phyloP scores from a whole-genome alignment of 2,888 invertebrate species.

The Euplexia lucipara region DNA sequence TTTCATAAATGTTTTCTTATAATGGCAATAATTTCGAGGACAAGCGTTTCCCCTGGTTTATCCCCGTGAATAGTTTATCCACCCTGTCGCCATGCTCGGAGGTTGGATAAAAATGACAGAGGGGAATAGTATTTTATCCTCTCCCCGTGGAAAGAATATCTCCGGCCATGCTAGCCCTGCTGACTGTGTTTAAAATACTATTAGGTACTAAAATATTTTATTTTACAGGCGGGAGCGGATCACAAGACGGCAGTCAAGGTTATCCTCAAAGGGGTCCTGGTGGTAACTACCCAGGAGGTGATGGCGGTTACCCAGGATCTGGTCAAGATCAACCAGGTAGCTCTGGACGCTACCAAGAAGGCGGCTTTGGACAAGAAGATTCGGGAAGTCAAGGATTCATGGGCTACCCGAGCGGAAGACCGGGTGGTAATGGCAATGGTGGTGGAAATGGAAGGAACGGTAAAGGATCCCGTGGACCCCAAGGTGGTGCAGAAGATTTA shows the following conservation, averaged over 20 bases:
- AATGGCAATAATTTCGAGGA: no score
- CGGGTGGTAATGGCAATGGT: slow-evolving; percentile 63
- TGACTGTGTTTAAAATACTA: no score
- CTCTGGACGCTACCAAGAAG: slow-evolving; percentile 65
- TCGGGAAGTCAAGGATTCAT: slow-evolving; percentile 57
- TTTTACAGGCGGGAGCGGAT: slow-evolving; percentile 56
- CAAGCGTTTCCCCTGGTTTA: no score
- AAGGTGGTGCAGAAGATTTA: slow-evolving; percentile 45
- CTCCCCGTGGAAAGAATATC: no score
- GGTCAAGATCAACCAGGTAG: slow-evolving; percentile 55
- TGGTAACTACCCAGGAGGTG: slow-evolving; percentile 67
- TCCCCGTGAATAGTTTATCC: no score
- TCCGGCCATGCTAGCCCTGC: no score
- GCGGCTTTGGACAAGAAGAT: slow-evolving; percentile 61
- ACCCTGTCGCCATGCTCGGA: no score
- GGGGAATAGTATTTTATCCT: no score
- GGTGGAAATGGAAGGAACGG: slow-evolving; percentile 49
- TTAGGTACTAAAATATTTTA: not conserved
- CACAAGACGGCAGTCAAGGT: slow-evolving; percentile 71
- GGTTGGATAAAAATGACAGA: no score
- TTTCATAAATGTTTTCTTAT: no score
- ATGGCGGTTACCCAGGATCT: slow-evolving; percentile 67
- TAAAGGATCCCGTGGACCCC: slow-evolving; percentile 30
- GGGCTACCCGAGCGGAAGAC: slow-evolving; percentile 72
- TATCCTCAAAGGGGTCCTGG: slow-evolving; percentile 69